Evolutionary conservation across 2,888 invertebrate species (phyloP).

Genomic region (Apodemia mormo): DNA sequence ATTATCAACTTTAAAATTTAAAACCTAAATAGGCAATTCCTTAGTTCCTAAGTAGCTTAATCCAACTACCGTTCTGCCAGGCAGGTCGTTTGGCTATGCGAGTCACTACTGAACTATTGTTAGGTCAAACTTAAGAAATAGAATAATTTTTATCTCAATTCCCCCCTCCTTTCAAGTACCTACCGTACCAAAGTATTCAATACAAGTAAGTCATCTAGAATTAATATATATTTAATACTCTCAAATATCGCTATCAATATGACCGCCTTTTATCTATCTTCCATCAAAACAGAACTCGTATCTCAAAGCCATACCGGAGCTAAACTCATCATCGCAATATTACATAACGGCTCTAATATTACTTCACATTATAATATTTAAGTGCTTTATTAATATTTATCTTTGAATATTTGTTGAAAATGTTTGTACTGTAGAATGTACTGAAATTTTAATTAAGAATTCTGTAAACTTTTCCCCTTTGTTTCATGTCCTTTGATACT

Average conservation of each 20-base stretch:
- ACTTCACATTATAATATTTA: constrained; percentile 18
- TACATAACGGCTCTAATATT: constrained; percentile 38
- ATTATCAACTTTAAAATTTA: no score
- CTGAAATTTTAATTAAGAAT: neutral
- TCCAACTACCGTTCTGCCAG: no score
- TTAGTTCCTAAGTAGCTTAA: no score
- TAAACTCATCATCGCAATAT: constrained; percentile 63
- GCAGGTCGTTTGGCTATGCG: no score
- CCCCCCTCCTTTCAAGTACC: no score
- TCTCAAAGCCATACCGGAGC: constrained; percentile 48
- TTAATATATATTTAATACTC: no score
- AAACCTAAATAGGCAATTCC: no score
- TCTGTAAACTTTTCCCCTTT: neutral
- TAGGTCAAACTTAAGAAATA: no score
- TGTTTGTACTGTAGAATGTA: neutral
- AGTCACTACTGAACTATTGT: no score
- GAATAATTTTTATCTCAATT: no score
- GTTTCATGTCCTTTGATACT: neutral
- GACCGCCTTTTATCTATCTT: neutral
- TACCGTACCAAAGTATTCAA: no score
- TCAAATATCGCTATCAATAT: neutral
- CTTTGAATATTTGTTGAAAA: constrained; percentile 20
- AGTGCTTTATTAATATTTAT: constrained; percentile 22
- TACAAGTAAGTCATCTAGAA: no score
- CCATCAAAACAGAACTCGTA: constrained; percentile 54